These are phyloP conservation scores for Ptiloglossa arizonensis DNA, from an alignment of 1,140 invertebrate genomes.

Conservation along the genomic window DNA sequence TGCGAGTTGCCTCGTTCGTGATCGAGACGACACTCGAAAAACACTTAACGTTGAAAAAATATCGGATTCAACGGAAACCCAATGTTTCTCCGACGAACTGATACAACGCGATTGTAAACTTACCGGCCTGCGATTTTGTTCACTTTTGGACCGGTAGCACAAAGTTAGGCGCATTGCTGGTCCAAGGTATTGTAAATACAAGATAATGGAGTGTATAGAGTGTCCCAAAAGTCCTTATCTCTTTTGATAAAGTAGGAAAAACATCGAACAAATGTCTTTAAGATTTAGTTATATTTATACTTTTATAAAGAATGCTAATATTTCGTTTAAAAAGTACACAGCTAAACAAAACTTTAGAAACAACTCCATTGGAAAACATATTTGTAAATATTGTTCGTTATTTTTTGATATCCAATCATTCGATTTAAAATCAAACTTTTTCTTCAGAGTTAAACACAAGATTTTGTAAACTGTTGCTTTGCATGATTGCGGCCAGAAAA, in stretches of 20 bases:
- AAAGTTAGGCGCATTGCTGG: conserved; percentile 7
- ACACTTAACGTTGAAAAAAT: background rate
- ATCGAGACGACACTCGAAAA: background rate
- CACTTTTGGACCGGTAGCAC: conserved; percentile 9
- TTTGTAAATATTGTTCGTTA: too few relatives aligned
- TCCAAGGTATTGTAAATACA: conserved; percentile 55
- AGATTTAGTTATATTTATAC: background rate
- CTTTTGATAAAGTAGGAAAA: background rate
- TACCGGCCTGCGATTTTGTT: conserved; percentile 44
- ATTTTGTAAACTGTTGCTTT: too few relatives aligned
- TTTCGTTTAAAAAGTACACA: too few relatives aligned
- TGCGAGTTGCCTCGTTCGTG: background rate
- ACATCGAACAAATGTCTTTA: background rate
- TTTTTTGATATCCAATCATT: too few relatives aligned
- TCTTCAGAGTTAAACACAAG: too few relatives aligned
- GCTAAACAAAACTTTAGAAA: too few relatives aligned
- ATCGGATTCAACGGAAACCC: background rate
- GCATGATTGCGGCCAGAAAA: too few relatives aligned
- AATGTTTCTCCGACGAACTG: conserved; percentile 4
- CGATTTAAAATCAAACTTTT: too few relatives aligned
- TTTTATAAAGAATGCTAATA: background rate
- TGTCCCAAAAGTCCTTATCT: background rate
- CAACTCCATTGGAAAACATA: too few relatives aligned
- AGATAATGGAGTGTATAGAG: conserved; percentile 36
- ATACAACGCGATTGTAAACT: conserved; percentile 18